A percentile compares a stretch with the other conserved stretches of the same genome.
Conservation (phyloP, 1,140 invertebrate species). For the Pentalonia nigronervosa region DNA sequence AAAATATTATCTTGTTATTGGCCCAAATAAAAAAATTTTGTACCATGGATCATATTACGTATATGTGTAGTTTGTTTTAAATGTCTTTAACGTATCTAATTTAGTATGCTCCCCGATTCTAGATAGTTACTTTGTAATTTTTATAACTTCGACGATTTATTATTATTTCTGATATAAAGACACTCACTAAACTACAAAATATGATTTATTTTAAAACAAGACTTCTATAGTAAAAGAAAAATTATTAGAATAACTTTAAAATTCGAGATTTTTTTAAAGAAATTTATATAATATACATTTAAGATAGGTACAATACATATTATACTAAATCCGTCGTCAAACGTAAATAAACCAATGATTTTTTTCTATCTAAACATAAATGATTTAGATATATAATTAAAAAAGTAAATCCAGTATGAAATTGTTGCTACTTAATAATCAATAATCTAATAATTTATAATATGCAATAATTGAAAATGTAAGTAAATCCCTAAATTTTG, state of each 20-base stretch:
- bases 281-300: not conserved
- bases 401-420: not conserved
- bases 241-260: not conserved
- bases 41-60: not conserved
- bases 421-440: not conserved
- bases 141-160: not conserved
- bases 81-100: not conserved
- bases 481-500: not conserved
- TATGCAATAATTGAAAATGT: not conserved
- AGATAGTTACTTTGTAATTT: too few relatives aligned
- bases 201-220: not conserved
- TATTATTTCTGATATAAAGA: not conserved
- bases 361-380: not conserved
- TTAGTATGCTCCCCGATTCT: not conserved
- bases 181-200: not conserved
- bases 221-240: not conserved
- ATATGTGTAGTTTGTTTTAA: not conserved
- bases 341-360: not conserved
- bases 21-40: not conserved
- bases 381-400: not conserved
- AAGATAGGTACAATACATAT: not conserved
- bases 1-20: not conserved
- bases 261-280: not conserved
- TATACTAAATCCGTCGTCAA: not conserved
- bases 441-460: not conserved